These are phyloP conservation scores for Yponomeuta evonymella DNA, from an alignment of 2,888 invertebrate genomes.

Conservation along the genomic window DNA sequence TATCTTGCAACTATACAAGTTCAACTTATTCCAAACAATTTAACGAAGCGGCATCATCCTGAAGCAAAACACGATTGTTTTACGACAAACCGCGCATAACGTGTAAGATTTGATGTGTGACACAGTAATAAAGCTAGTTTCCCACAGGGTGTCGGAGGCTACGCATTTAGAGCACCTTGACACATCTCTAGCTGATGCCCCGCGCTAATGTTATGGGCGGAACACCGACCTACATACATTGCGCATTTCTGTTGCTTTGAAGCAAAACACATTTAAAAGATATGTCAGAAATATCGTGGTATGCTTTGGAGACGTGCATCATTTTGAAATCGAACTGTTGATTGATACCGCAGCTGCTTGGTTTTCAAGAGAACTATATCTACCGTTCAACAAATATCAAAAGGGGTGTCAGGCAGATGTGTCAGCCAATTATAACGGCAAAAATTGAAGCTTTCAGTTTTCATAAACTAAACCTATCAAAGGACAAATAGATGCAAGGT, in stretches of 20 bases:
- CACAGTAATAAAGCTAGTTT: neutral
- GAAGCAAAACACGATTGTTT: neutral
- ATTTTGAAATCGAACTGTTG: too few relatives aligned
- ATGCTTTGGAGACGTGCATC: too few relatives aligned
- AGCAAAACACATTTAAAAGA: neutral
- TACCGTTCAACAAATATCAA: too few relatives aligned
- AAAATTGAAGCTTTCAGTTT: too few relatives aligned
- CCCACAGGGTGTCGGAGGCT: conserved; percentile 21
- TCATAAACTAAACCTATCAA: too few relatives aligned
- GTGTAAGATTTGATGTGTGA: neutral
- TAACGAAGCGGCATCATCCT: neutral
- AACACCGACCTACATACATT: conserved; percentile 13
- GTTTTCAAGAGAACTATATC: too few relatives aligned
- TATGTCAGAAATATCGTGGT: neutral
- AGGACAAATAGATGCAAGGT: too few relatives aligned
- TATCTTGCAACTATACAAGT: neutral
- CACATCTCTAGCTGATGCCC: conserved; percentile 37
- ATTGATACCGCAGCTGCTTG: too few relatives aligned
- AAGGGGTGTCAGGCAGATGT: too few relatives aligned
- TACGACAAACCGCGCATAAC: neutral
- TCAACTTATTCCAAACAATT: neutral
- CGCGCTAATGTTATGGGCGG: conserved; percentile 22
- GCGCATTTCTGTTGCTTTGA: neutral
- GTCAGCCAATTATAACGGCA: too few relatives aligned
- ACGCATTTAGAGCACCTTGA: conserved; percentile 57